These are phyloP conservation scores for Leptestheria dahalacensis DNA, from an alignment of 1,140 invertebrate species.

Conservation along the genomic window DNA sequence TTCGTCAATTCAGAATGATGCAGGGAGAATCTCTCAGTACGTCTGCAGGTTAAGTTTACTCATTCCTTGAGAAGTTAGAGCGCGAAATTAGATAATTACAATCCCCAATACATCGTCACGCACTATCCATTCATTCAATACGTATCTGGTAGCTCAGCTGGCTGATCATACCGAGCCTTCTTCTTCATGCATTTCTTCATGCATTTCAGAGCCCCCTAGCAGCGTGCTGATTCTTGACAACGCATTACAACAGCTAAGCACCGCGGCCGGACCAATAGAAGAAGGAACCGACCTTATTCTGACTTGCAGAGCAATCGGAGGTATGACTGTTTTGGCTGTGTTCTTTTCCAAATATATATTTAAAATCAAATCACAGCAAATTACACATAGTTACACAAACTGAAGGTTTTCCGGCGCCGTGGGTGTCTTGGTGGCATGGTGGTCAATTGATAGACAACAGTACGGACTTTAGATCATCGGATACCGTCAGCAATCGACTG, in stretches of 20 bases:
- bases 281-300: conserved; percentile 71
- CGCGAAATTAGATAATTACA: no score
- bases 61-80: no score
- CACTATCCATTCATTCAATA: no score
- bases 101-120: no score
- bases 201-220: conserved; percentile 3
- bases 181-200: neutral
- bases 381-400: no score
- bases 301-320: conserved; percentile 65
- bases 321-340: no score
- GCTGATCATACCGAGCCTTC: neutral
- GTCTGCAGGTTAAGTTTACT: no score
- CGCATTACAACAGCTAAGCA: conserved; percentile 37
- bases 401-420: conserved; percentile 1
- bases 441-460: conserved; percentile 14
- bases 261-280: conserved; percentile 62
- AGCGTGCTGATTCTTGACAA: conserved; percentile 9
- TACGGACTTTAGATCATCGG: conserved; percentile 7
- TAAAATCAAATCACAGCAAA: no score
- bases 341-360: no score
- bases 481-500: conserved; percentile 12
- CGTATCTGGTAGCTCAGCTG: no score
- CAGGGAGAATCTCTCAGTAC: no score
- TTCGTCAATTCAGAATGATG: no score
- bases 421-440: conserved; percentile 14